Evolutionary conservation across 2,888 invertebrate genomes (phyloP).

Genomic region (Aproaerema taeniolella): DNA sequence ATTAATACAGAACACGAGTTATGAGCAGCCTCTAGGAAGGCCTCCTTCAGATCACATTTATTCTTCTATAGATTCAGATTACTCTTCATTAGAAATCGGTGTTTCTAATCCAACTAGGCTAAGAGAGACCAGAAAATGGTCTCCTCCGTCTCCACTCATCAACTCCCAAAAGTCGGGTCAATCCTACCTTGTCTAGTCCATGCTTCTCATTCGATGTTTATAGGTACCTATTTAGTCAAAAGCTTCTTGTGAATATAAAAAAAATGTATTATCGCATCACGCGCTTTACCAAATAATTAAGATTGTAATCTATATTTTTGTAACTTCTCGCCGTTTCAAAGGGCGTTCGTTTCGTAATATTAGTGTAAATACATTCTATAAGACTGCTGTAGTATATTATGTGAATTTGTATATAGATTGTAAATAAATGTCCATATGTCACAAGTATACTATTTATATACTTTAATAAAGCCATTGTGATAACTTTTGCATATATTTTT

Average conservation of each 20-base stretch:
- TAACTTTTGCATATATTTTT: slow-evolving; percentile 66
- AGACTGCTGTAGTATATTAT: slow-evolving; percentile 74
- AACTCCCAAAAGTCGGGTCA: slow-evolving; percentile 67
- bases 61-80: slow-evolving; percentile 93
- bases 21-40: slow-evolving; percentile 77
- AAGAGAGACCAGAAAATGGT: slow-evolving; percentile 67
- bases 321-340: slow-evolving; percentile 65
- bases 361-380: slow-evolving; percentile 75
- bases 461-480: slow-evolving; percentile 78
- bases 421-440: slow-evolving; percentile 74
- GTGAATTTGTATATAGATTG: slow-evolving; percentile 73
- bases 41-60: slow-evolving; percentile 93
- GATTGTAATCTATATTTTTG: slow-evolving; percentile 73
- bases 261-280: slow-evolving; percentile 60
- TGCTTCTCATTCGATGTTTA: slow-evolving; percentile 43
- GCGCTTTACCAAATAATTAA: slow-evolving; percentile 76
- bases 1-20: slow-evolving; percentile 51
- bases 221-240: slow-evolving; percentile 53
- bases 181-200: slow-evolving; percentile 72
- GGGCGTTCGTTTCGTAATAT: slow-evolving; percentile 54
- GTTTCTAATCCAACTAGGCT: slow-evolving; percentile 61
- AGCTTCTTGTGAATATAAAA: slow-evolving; percentile 69
- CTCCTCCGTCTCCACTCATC: slow-evolving; percentile 62
- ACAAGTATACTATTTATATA: slow-evolving; percentile 77
- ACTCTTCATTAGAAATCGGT: slow-evolving; percentile 87